These are phyloP conservation scores for Chrysoperla carnea DNA, from an alignment of 1,140 invertebrate species.

Conservation along the genomic window DNA sequence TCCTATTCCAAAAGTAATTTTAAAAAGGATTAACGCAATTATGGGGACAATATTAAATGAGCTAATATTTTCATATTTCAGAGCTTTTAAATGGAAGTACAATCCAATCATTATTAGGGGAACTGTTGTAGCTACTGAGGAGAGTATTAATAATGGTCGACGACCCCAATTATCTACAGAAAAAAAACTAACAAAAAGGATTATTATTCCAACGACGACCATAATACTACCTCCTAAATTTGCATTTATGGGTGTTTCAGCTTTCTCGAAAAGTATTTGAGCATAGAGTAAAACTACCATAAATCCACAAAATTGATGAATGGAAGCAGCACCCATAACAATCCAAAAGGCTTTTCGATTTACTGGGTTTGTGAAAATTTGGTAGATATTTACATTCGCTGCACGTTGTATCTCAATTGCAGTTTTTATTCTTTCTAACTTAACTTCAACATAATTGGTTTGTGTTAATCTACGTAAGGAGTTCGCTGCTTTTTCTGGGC, in stretches of 20 bases:
- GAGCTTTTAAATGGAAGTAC: background rate
- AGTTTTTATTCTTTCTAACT: constrained; percentile 27
- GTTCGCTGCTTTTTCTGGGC: constrained; percentile 45
- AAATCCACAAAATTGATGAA: constrained; percentile 42
- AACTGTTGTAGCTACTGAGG: background rate
- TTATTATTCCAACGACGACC: constrained; percentile 38
- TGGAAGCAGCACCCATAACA: constrained; percentile 26
- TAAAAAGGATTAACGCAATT: constrained; percentile 10
- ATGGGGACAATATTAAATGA: constrained; percentile 5
- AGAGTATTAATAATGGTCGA: constrained; percentile 24
- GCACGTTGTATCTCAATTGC: constrained; percentile 14
- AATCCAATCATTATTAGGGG: background rate
- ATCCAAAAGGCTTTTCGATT: constrained; percentile 27
- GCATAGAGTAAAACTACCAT: constrained; percentile 42
- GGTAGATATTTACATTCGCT: constrained; percentile 20
- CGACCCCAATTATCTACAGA: constrained; percentile 64
- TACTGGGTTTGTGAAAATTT: constrained; percentile 15
- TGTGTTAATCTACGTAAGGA: constrained; percentile 63
- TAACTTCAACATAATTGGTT: constrained; percentile 55
- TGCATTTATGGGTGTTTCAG: constrained; percentile 18
- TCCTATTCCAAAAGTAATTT: constrained; percentile 10
- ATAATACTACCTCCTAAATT: constrained; percentile 24
- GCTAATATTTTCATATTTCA: background rate
- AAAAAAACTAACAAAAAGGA: constrained; percentile 60
- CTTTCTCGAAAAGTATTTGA: constrained; percentile 28